These are phyloP conservation scores for Asbolus verrucosus DNA, from an alignment of 1,140 invertebrate genomes.

Conservation along the genomic window DNA sequence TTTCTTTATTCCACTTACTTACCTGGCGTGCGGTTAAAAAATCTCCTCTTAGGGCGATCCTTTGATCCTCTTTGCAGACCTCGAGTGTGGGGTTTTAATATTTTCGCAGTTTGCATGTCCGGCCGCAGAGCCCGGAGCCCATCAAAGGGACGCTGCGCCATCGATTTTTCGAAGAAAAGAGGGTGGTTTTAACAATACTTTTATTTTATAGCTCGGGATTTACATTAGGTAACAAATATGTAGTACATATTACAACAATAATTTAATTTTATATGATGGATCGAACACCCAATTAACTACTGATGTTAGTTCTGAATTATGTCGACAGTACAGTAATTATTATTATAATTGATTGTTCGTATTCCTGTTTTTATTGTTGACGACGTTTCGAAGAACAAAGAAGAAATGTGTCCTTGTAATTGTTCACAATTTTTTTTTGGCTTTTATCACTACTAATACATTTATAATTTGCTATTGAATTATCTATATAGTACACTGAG, in stretches of 20 bases:
- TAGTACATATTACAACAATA: conserved; percentile 55
- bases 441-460: conserved; percentile 34
- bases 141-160: not conserved
- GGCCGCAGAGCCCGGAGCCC: not conserved
- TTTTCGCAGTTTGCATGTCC: conserved; percentile 21
- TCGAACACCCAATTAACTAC: conserved; percentile 45
- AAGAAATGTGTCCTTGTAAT: conserved; percentile 1
- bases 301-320: conserved; percentile 33
- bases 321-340: no score
- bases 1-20: no score
- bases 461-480: conserved; percentile 26
- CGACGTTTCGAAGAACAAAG: conserved; percentile 35
- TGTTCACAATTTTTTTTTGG: not conserved
- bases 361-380: no score
- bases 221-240: conserved; percentile 57
- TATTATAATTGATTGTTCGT: not conserved
- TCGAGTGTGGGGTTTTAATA: conserved; percentile 12
- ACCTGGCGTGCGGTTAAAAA: not conserved
- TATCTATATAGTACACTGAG: conserved; percentile 25
- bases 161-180: conserved; percentile 15
- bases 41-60: not conserved
- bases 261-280: conserved; percentile 38
- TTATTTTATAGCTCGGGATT: conserved; percentile 53
- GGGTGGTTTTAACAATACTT: conserved; percentile 51
- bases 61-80: conserved; percentile 15